Evolutionary conservation across 2,888 invertebrate genomes (phyloP), one percentile per base, ranked within the genome.

Genomic region (Pollenia angustigena): DNA sequence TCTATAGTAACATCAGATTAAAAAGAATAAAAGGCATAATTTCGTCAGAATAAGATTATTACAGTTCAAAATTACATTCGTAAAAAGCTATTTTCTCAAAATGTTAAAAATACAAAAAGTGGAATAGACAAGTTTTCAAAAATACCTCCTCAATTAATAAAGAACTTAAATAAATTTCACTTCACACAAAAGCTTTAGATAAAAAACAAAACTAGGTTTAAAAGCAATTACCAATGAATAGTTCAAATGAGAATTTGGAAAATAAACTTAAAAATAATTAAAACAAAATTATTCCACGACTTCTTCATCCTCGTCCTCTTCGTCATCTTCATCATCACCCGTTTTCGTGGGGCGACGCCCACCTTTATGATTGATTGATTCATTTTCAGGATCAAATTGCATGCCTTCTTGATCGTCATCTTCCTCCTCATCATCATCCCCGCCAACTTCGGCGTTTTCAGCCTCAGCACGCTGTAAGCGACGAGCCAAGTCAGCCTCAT

Each of bases 381-480:
- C 92, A 87, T 91, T 90, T 16, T 92, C 92, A 6, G 92, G 92
- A 89, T 94, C 94, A 76, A 93, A 94, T 87, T 93, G 93, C 90
- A 93, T 94, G 79, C 93, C 93, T 60, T 93, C 93, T 76, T 94
- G 94, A 74, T 94, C 94, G 66, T 94, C 95, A 78, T 95, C 96
- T 79, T 96, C 96, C 88, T 97, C 97, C 90, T 97, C 97, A 12
- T 97, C 97, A 89, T 97, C 97, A 92, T 97, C 97, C 14, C 98
- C 98, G 83, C 97, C 97, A 12, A 98, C 97, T 94, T 99, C 99
- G 0, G 97, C 96, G 93, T 99, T 99, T 94, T 98, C 98, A 66
- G 97, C 96, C 93, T 99, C 99, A 14, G 98, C 97, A 88, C 97
- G 95, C 94, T 99, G 98, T 96, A 99, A 96, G 93, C 98, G 98